Base-by-base conservation (phyloP, 2,888 invertebrate species). In the Miltochrista miniata region DNA sequence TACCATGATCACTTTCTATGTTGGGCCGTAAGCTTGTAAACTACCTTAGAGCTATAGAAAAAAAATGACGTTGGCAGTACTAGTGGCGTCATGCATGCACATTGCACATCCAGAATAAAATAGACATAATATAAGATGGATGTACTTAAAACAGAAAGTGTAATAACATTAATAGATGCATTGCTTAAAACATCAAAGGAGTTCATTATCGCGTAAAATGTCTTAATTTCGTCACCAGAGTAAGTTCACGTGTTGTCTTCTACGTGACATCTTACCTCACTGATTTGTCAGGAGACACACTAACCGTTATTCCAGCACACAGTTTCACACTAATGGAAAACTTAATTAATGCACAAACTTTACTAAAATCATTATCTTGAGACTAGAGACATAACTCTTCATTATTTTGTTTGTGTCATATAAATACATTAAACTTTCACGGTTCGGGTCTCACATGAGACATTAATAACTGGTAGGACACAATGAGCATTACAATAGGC, bases 381-480 rank as follows among this genome's bases (percentile, higher is more conserved):
- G 83, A 79, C 79, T 10, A 10, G 31, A 31, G 31, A 31, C 57
- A 74, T 74, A 70, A 72, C 56, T 78, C 75, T 73, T 74, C 74
- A 75, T 80, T 78, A 78, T 61, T 66, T 61, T 48, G 57, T 66
- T 67, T 53, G 56, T 68, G 57, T 60, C 57, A 48, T 72, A 74
- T 74, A 78, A 77, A 81, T 74, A 81, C 76, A 83, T 83, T 80
- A 77, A 64, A 74, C 72, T 74, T 24, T 79, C 76, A 81, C 81
- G 73, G 64, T 71, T 68, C 54, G 58, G 63, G 64, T 76, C 72
- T 79, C 74, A 55, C 61, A 68, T 64, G 74, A 64, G 81, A 86
- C 85, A 81, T 83, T 88, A 87, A 89, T 88, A 87, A 79, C 83
- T 81, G 70, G 81, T 85, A 84, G 80, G 84, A 85, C 84, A 86